Percentiles rank a stretch among this genome's conserved stretches.
Conservation (phyloP, 2,113 vertebrate genomes). For the Odocoileus virginianus region DNA sequence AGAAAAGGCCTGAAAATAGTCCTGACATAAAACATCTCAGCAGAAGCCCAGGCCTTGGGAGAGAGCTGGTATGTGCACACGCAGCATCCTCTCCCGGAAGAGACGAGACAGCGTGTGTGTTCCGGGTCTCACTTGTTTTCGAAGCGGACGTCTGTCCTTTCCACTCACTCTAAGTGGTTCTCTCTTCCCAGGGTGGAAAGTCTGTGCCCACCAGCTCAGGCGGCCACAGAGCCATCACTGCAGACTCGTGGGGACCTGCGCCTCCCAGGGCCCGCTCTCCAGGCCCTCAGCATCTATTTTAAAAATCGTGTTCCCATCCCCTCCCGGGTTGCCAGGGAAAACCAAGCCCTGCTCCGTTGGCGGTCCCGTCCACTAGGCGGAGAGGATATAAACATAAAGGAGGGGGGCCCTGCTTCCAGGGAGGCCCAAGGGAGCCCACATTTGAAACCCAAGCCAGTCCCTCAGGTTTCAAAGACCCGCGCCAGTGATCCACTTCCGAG, state of each 20-base stretch:
- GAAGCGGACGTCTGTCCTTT: not conserved
- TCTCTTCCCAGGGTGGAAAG: not conserved
- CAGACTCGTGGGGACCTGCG: not conserved
- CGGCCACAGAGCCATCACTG: too few species aligned
- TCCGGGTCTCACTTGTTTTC: not conserved
- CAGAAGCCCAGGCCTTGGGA: not conserved
- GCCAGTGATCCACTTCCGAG: not conserved
- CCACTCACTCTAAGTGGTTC: not conserved
- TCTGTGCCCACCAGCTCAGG: not conserved
- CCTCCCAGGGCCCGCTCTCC: not conserved
- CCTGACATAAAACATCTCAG: too few species aligned
- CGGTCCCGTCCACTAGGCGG: not conserved
- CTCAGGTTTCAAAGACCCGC: not conserved
- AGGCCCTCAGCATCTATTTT: not conserved
- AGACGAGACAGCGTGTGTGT: accelerated
- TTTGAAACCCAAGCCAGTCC: conserved; percentile 24
- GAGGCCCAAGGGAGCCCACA: not conserved
- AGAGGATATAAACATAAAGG: not conserved
- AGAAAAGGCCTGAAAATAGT: not conserved
- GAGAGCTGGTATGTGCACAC: accelerated
- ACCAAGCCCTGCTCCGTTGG: not conserved
- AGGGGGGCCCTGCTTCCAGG: not conserved
- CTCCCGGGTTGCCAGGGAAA: not conserved
- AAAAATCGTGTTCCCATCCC: not conserved
- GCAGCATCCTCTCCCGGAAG: accelerated